Conservation (phyloP, 2,888 invertebrate genomes). For the Dynastes hyllus region DNA sequence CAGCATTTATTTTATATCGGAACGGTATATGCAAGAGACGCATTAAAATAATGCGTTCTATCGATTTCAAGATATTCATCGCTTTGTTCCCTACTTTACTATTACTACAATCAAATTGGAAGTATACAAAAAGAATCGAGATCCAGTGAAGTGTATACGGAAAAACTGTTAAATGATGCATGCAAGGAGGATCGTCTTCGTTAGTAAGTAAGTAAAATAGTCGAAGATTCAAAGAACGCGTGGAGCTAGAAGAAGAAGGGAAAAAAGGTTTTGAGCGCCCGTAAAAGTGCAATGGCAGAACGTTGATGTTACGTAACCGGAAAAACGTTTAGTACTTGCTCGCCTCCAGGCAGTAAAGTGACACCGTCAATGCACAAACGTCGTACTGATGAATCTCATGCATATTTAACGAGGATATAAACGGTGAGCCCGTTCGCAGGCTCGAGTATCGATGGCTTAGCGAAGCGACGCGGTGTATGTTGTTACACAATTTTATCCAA, state of each 20-base stretch:
- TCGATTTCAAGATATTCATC: too few relatives aligned
- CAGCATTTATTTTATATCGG: too few relatives aligned
- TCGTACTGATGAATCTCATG: constrained; percentile 55
- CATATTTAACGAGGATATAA: constrained; percentile 55
- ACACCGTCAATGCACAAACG: constrained; percentile 52
- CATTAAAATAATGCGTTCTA: too few relatives aligned
- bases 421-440: constrained; percentile 13
- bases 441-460: constrained; percentile 23
- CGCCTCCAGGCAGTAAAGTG: constrained; percentile 53
- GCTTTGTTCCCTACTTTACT: too few relatives aligned
- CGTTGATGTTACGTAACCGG: constrained; percentile 39
- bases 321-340: constrained; percentile 46
- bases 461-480: constrained; percentile 24
- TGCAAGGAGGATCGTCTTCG: neutral
- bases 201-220: constrained; percentile 3
- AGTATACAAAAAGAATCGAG: neutral
- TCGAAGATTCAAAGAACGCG: neutral
- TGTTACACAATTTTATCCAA: constrained; percentile 41
- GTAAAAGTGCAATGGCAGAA: constrained; percentile 36
- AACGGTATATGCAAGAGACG: too few relatives aligned
- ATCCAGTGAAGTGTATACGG: neutral
- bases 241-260: neutral
- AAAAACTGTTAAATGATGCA: constrained; percentile 44
- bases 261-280: constrained; percentile 8
- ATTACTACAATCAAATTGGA: neutral